Base-by-base conservation (phyloP, 2,113 vertebrate genomes). In the Chinchilla lanigera region DNA sequence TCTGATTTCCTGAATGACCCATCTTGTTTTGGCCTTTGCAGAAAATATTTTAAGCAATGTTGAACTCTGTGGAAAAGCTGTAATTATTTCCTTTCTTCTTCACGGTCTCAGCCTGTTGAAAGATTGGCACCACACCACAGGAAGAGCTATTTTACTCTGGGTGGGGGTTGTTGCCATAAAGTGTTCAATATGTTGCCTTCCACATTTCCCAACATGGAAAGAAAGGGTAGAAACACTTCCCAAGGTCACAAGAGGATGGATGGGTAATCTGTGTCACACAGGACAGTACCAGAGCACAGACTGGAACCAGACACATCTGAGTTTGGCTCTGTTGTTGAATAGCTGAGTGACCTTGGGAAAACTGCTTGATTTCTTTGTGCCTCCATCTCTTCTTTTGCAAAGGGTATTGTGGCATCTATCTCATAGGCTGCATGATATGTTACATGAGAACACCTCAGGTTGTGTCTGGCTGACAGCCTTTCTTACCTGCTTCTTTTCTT, bases 1-100 rank as follows among this genome's bases (percentile, higher is more conserved):
- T 77, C 33, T 75, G 41, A n/a, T 65, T 58, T 65, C 58, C 22
- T n/a, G 61, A 87, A 50, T 52, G 22, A 63, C 54, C 35, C 6
- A 33, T 13, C 5, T 93, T 90, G 33, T 96, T 95, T 65, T 10
- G 19, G 5, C 22, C 41, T 90, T 54, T 56, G 26, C 20, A 92
- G 92, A 95, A 97, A 94, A 41, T 63, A 94, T 50, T 47, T 78
- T 89, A 65, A 88, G 90, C 47, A 69, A 85, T 17, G 22, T 4
- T 83, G 10, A 92, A 63, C 2, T 52, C 44, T 13, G 33, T n/a
- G n/a, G 41, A 89, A 67, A 60, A 22, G 1, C n/a, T 33, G 11
- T 88, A 87, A 83, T n/a, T 38, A 17, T 0, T 52, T 75, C 6
- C 6, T 84, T 90, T 75, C 26, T 87, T 91, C 50, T 5, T 35